Conservation (phyloP, 2,888 invertebrate species). For the Macrostomum cliftonense region DNA sequence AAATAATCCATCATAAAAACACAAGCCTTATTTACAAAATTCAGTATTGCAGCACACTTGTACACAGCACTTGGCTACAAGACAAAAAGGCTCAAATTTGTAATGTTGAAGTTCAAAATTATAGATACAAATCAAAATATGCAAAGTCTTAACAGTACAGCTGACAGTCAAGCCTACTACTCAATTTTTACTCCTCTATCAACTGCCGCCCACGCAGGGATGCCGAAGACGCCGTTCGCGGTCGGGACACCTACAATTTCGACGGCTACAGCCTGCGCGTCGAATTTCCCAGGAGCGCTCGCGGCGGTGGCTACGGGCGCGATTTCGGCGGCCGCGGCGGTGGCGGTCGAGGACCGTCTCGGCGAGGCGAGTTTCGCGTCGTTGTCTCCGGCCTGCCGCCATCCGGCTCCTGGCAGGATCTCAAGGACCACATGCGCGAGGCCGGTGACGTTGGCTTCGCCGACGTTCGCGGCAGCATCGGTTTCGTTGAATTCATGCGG, state of each 20-base stretch:
- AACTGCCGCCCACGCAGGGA: conserved; percentile 46
- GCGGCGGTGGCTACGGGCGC: conserved; percentile 17
- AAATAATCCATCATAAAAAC: too few species aligned
- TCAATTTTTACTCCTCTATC: too few species aligned
- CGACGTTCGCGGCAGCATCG: conserved; percentile 92
- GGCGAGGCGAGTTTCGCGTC: conserved; percentile 80
- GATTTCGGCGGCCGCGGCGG: background rate
- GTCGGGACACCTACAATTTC: conserved; percentile 90
- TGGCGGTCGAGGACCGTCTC: conserved; percentile 46
- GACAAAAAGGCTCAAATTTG: too few species aligned
- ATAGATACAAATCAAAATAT: too few species aligned
- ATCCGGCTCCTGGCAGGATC: conserved; percentile 79
- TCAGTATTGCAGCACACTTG: too few species aligned
- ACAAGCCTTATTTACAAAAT: too few species aligned
- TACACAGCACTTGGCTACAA: too few species aligned
- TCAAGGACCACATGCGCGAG: conserved; percentile 97
- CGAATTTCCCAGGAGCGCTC: conserved; percentile 61
- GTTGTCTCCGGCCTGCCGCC: conserved; percentile 65
- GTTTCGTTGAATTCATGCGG: conserved; percentile 87
- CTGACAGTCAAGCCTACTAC: too few species aligned
- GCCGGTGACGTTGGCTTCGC: conserved; percentile 96
- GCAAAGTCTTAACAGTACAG: too few species aligned
- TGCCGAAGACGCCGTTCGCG: conserved; percentile 92
- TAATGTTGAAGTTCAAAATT: too few species aligned
- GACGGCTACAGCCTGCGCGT: conserved; percentile 93